Base-by-base conservation (phyloP, 2,113 vertebrate species). In the Prolemur simus region DNA sequence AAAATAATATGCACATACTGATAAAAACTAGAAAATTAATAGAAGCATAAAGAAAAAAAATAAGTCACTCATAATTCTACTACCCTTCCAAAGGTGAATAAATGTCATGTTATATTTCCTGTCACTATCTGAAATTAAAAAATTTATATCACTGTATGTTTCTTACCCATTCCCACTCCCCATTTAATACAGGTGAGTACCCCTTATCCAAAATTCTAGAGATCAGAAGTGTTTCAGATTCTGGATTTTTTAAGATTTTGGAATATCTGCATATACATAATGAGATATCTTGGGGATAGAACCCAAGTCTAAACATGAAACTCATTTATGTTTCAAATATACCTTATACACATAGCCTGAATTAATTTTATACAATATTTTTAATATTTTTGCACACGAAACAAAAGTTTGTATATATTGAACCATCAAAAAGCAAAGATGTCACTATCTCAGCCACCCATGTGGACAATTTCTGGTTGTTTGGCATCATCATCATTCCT, bases 21-120 rank as follows among this genome's bases (percentile, higher is more conserved):
- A 87, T 8, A 81, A 69, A 94, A 96, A 68, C 29, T 83, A 69
- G 3, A 82, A 86, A 97, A 52, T 56, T 56, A 29, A 86, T 18
- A 58, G 64, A 85, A 93, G 11, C 47, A 90, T 76, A 87, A 90
- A 84, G 77, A 87, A 92, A 89, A 89, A 93, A 27, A 86, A 21
- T 77, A 86, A 95, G 84, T 63, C 39, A 66, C 12, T 89, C 58
- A 34, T 21, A 92, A 64, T 76, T 95, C 34, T 76, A 92, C 4
- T 39, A 69, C 14, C 8, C 1, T 85, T 86, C 17, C 27, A 91
- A 92, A 94, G 29, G 77, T 81, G 81, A 87, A 84, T 39, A 92
- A 95, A 92, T 81, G 76, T 54, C 80, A 87, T 20, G 20, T 4
- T n/a, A 29, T 42, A 80, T 91, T 81, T 89, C 25, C 18, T 92